Conservation (phyloP, 1,140 invertebrate species). For the Zaprionus kolodkinae region DNA sequence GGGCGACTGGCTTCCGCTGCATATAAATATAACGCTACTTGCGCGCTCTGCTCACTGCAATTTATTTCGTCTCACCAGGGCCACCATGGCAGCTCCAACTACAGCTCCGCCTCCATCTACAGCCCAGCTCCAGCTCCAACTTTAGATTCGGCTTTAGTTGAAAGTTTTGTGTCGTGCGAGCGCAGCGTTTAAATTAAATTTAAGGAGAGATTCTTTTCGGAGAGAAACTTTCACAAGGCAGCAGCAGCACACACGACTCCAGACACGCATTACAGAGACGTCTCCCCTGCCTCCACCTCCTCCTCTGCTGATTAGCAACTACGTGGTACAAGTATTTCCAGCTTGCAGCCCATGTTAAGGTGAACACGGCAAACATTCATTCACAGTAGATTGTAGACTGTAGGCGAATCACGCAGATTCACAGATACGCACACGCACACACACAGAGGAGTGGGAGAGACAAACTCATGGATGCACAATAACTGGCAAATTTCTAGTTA, state of each 20-base stretch:
- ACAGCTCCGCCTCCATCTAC: no score
- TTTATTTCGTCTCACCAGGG: conserved; percentile 66
- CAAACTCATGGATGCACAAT: conserved; percentile 30
- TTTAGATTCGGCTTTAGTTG: conserved; percentile 22
- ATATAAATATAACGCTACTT: conserved; percentile 80
- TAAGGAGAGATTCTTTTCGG: conserved; percentile 41
- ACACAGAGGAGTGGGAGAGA: background rate
- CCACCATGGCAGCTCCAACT: no score
- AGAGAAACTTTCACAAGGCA: conserved; percentile 20
- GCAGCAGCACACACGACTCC: background rate
- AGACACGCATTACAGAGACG: conserved; percentile 10
- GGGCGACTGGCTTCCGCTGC: conserved; percentile 59
- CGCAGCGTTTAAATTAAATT: conserved; percentile 60
- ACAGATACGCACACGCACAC: background rate
- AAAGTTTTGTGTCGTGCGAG: conserved; percentile 37
- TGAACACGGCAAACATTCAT: conserved; percentile 5
- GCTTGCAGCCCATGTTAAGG: conserved; percentile 1
- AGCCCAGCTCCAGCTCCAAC: no score
- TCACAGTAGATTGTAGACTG: background rate
- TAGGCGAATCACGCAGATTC: conserved; percentile 7
- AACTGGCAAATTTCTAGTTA: conserved; percentile 29
- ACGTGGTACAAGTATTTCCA: conserved; percentile 29
- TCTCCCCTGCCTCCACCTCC: background rate
- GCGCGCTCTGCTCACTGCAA: conserved; percentile 68
- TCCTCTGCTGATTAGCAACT: conserved; percentile 45